Base-by-base conservation (phyloP, 2,113 vertebrate species). In the Potamarius usumacintae region DNA sequence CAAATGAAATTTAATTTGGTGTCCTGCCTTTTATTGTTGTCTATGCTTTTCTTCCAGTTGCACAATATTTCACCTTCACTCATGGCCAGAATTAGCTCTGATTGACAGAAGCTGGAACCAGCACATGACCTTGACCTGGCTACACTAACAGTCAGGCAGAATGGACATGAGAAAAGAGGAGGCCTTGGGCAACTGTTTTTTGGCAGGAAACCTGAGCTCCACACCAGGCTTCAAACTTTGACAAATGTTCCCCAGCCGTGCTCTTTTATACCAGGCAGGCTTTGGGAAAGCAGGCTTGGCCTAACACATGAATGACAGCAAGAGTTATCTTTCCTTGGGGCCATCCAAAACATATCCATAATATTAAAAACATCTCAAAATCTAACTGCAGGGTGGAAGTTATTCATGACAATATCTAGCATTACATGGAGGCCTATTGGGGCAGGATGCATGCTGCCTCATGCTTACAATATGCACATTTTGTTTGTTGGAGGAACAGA, bases 101-200 rank as follows among this genome's bases (percentile, higher is more conserved):
- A 89, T 74, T 82, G 76, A 88, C 78, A 76, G 27, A 62, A 25
- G 7, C 76, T 69, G 84, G 77, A 91, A 88, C 89, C 6, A 42
- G 74, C 84, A 78, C 84, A 65, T 88, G 60, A 93, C 88, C 90
- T 90, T 91, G 89, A 90, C 76, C 60, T 86, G 77, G 67, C 25
- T 1, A 69, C 83, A 50, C 17, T 55, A 62, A 80, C 22, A 7
- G 60, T 15, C 55, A 77, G 12, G 4, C 57, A 25, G 11, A 60
- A 12, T 52, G 83, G 81, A 15, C 22, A 5, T 34, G 9, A 77
- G 22, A 67, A 85, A 20, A 79, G 77, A 34, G 83, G 14, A 79
- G 48, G 7, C 74, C 30, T 69, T 82, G 53, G 60, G 72, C 86
- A 90, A 79, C 81, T 88, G 86, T 86, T 60, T 72, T 30, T 52